Evolutionary conservation across 1,140 invertebrate genomes (phyloP).

Genomic region (Orius insidiosus): DNA sequence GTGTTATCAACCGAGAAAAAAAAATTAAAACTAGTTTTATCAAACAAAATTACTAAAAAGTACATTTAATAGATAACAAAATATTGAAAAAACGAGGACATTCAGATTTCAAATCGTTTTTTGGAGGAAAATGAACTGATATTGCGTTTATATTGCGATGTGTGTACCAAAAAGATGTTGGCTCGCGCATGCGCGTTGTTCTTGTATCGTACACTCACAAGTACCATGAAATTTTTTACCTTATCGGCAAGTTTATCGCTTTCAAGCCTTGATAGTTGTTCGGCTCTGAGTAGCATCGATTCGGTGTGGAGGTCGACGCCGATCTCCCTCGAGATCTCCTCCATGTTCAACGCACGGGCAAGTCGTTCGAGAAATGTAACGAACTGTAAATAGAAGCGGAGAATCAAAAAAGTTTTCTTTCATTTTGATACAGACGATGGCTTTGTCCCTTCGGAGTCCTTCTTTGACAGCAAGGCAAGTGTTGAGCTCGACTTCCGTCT

Average conservation of each 20-base stretch:
- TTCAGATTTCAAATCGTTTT: too few species aligned
- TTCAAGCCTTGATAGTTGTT: conserved; percentile 56
- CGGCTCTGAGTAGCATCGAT: conserved; percentile 52
- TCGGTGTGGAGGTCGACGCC: conserved; percentile 64
- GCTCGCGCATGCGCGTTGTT: too few species aligned
- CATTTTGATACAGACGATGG: conserved; percentile 18
- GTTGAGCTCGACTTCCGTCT: conserved; percentile 50
- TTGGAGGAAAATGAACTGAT: too few species aligned
- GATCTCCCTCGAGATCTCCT: conserved; percentile 56
- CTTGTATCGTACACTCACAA: too few species aligned
- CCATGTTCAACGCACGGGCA: conserved; percentile 51
- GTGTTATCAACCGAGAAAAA: too few species aligned
- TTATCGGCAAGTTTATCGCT: conserved; percentile 60
- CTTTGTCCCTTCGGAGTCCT: conserved; percentile 45
- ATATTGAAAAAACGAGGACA: too few species aligned
- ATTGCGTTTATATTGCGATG: too few species aligned
- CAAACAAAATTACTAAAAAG: too few species aligned
- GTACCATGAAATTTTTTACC: conserved; percentile 34
- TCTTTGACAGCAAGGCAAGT: conserved; percentile 42
- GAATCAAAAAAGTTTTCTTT: background rate
- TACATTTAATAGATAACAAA: too few species aligned
- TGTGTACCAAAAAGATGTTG: too few species aligned
- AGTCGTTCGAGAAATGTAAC: conserved; percentile 54
- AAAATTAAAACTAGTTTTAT: too few species aligned
- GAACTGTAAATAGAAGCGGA: conserved; percentile 33